Conservation (phyloP, 23 tunicate species). For the Trididemnum nubilum region DNA sequence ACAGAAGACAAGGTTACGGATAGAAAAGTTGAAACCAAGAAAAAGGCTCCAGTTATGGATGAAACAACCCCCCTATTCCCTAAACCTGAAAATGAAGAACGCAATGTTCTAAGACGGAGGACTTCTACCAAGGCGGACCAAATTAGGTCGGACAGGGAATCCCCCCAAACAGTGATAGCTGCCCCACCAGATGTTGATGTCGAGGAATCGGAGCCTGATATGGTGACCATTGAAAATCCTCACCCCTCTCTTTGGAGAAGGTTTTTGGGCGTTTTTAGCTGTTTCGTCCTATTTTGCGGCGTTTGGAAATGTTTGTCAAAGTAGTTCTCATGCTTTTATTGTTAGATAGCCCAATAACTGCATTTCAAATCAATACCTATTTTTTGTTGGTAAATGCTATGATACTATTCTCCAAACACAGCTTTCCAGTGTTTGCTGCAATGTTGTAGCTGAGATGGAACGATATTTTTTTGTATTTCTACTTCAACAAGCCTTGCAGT, state of each 20-base stretch:
- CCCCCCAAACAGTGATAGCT: not conserved
- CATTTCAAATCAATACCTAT: no score
- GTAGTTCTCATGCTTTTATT: not conserved
- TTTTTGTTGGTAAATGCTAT: no score
- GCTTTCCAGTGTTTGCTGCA: no score
- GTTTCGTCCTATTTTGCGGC: constrained; percentile 20
- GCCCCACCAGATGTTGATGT: not conserved
- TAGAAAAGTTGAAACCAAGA: not conserved
- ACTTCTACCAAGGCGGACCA: not conserved
- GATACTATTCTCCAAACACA: no score
- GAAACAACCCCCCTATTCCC: not conserved
- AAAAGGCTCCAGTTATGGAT: not conserved
- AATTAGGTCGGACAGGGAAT: not conserved
- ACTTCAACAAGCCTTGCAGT: no score
- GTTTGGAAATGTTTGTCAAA: constrained; percentile 27
- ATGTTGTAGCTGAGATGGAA: no score
- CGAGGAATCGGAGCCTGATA: not conserved
- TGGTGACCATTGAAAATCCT: not conserved
- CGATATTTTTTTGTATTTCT: no score
- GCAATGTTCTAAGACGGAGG: not conserved
- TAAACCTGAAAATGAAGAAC: not conserved
- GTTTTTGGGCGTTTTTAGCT: constrained; percentile 14
- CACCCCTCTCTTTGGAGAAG: not conserved
- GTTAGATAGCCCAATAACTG: no score
- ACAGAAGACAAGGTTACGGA: not conserved